phyloP scores from a whole-genome alignment of 2,797 vertebrate species.

The Darevskia nairensis region DNA sequence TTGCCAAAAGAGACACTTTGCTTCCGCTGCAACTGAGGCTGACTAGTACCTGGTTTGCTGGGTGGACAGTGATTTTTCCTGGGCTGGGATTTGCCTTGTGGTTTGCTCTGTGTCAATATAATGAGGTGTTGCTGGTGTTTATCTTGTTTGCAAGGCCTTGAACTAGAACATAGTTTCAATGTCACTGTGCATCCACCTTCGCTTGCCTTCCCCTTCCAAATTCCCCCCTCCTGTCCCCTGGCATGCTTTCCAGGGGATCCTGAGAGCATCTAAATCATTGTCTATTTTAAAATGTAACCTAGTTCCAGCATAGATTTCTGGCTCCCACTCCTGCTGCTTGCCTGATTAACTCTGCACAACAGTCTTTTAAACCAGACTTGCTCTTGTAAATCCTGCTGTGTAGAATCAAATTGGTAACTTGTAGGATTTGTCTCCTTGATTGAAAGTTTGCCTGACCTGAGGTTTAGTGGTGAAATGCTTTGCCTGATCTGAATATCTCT shows the following conservation, averaged over 20 bases:
- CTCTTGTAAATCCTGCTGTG: slow-evolving; percentile 65
- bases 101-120: background rate
- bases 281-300: slow-evolving; percentile 71
- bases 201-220: slow-evolving; percentile 46
- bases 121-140: slow-evolving; percentile 32
- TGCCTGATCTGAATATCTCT: slow-evolving; percentile 51
- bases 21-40: background rate
- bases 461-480: slow-evolving; percentile 52
- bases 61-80: rapidly evolving
- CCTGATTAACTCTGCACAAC: slow-evolving; percentile 64
- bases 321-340: slow-evolving; percentile 63
- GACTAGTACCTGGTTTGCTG: background rate
- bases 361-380: slow-evolving; percentile 57
- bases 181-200: background rate
- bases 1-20: background rate
- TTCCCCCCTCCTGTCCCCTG: background rate
- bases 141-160: slow-evolving; percentile 21
- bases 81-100: rapidly evolving
- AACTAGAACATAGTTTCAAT: slow-evolving; percentile 37
- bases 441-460: slow-evolving; percentile 66
- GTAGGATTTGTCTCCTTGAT: slow-evolving; percentile 67
- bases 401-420: slow-evolving; percentile 46
- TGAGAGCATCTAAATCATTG: slow-evolving; percentile 54
- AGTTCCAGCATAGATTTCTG: slow-evolving; percentile 65
- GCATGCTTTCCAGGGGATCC: slow-evolving; percentile 56